phyloP scores from a whole-genome alignment of 2,113 vertebrate species.

The Spea bombifrons region DNA sequence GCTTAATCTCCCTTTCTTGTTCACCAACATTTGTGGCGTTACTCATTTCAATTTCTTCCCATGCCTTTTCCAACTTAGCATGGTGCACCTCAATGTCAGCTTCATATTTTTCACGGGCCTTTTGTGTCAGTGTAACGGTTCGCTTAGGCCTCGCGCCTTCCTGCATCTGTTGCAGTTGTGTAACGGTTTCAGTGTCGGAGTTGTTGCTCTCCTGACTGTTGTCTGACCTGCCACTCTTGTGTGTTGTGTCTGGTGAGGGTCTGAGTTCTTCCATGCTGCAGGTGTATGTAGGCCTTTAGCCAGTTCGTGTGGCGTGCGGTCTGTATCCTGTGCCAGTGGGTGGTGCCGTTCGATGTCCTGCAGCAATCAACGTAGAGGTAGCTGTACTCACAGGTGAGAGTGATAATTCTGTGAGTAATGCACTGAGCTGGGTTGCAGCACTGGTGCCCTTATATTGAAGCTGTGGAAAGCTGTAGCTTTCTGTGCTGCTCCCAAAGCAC shows the following conservation, averaged over 20 bases:
- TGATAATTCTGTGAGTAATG: too few relatives aligned
- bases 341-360: constrained; percentile 3
- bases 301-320: not conserved
- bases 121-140: not conserved
- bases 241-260: too few relatives aligned
- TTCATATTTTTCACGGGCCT: not conserved
- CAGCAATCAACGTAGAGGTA: not conserved
- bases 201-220: not conserved
- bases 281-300: not conserved
- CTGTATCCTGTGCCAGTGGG: not conserved
- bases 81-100: too few relatives aligned
- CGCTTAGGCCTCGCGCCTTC: not conserved
- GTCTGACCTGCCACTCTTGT: not conserved
- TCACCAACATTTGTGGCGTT: too few relatives aligned
- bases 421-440: too few relatives aligned
- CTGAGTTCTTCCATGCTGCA: too few relatives aligned
- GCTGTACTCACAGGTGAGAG: not conserved
- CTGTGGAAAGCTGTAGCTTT: too few relatives aligned
- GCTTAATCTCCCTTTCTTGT: not conserved
- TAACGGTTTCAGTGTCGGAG: not conserved
- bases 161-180: not conserved
- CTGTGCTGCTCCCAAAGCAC: too few relatives aligned
- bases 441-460: too few relatives aligned
- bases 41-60: too few relatives aligned
- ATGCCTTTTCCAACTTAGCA: too few relatives aligned